Base-by-base conservation (phyloP, 2,113 vertebrate genomes). In the Amblyornis subalaris region DNA sequence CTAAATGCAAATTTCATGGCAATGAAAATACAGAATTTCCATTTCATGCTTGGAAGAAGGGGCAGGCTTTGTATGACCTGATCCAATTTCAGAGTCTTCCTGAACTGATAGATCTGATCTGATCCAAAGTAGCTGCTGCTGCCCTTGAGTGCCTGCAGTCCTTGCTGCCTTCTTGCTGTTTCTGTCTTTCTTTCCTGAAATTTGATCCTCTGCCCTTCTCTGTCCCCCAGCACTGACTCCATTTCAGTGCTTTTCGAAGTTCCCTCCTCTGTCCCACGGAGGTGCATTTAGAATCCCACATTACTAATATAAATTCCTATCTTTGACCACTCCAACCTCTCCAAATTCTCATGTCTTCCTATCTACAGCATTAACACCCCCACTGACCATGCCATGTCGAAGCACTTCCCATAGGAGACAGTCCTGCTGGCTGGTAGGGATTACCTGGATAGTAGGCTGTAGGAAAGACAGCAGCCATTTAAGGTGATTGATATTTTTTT, bases 31-130 rank as follows among this genome's bases (percentile, higher is more conserved):
- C 33, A 74, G 75, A 87, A 89, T 90, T 94, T 94, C 61, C 57
- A 90, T 95, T 97, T 96, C 91, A 89, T 90, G 93, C 82, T 95
- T 79, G 62, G 75, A 69, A 91, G 73, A 93, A 88, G 54, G 61
- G 48, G 64, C 29, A 62, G 36, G 76, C 14, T 85, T 66, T 90
- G 23, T 57, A 38, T 82, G 69, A 92, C 82, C 79, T 62, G 65
- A 90, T 96, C 82, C 75, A 80, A 87, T 95, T 92, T 90, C 78
- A 86, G 72, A 81, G n/a, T 45, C 67, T 89, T 97, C 88, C 50
- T 93, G 76, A 88, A 64, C 60, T 69, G 85, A 91, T 93, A 72
- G 48, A 54, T 72, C 73, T 77, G 78, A 72, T 75, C 57, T 65
- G 83, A 64, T 69, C 55, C 36, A 80, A 89, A 83, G 35, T 44